Percentiles rank a stretch among this genome's conserved stretches.
Evolutionary conservation across 2,113 vertebrate genomes (phyloP).

Genomic region (Fulmarus glacialis): DNA sequence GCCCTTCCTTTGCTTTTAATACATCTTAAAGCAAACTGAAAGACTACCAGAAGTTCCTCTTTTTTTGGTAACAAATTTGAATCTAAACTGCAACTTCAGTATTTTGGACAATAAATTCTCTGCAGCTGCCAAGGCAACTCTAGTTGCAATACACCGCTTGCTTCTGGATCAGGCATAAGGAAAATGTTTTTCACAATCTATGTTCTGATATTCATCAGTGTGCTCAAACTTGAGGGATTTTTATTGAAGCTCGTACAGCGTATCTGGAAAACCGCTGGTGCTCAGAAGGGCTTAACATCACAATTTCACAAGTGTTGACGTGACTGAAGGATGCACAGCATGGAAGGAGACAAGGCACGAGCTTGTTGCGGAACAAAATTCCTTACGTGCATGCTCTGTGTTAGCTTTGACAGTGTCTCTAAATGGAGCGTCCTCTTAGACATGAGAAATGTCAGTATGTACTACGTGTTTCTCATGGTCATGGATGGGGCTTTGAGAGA

Average conservation of each 20-base stretch:
- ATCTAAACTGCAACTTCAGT: not conserved
- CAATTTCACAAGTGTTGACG: not conserved
- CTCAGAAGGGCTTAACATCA: constrained; percentile 7
- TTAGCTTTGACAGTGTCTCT: not conserved
- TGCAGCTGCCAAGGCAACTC: not conserved
- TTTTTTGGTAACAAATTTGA: not conserved
- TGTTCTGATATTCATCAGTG: not conserved
- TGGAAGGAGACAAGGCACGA: not conserved
- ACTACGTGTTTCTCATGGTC: not conserved
- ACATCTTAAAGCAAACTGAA: not conserved
- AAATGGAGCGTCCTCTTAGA: not conserved
- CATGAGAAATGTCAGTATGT: not conserved
- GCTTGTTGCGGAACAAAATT: not conserved
- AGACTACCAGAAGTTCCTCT: not conserved
- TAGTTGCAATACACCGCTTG: not conserved
- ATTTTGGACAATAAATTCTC: not conserved
- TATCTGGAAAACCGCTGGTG: constrained; percentile 10
- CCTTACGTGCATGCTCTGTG: accelerated
- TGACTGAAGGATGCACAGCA: not conserved
- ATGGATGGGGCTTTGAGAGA: not conserved
- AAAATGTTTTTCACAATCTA: constrained; percentile 14
- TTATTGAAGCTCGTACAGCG: not conserved
- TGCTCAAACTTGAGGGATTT: constrained; percentile 6
- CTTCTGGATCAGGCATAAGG: not conserved
- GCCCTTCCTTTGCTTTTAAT: not conserved